Conservation (phyloP, 2,113 vertebrate genomes). For the Larimichthys crocea region DNA sequence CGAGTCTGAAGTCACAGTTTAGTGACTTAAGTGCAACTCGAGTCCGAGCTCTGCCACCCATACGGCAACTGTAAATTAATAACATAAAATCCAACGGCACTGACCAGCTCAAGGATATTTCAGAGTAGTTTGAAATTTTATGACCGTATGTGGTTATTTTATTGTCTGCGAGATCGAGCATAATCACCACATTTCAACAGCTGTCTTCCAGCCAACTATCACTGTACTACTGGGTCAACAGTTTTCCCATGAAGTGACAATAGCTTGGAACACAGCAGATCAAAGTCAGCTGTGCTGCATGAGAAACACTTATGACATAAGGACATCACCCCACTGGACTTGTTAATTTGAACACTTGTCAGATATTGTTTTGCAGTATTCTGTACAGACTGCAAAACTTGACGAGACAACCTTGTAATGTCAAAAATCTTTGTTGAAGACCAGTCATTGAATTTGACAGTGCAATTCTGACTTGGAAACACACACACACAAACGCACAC, state of each 20-base stretch:
- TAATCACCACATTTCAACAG: background rate
- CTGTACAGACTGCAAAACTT: background rate
- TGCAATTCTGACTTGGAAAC: background rate
- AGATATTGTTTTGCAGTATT: background rate
- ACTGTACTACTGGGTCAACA: background rate
- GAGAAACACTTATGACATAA: background rate
- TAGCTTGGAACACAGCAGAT: background rate
- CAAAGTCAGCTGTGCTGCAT: background rate
- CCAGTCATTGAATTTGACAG: background rate
- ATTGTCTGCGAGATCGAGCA: conserved; percentile 10
- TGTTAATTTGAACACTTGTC: conserved; percentile 23
- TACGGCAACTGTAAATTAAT: conserved; percentile 7
- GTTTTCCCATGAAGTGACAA: conserved; percentile 2
- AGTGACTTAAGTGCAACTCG: too few relatives aligned
- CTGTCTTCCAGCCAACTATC: background rate
- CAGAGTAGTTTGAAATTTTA: conserved; percentile 9
- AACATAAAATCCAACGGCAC: background rate
- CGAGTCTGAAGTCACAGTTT: too few relatives aligned
- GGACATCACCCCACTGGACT: background rate
- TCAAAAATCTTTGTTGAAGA: conserved; percentile 12
- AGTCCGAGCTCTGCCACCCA: too few relatives aligned
- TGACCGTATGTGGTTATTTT: conserved; percentile 6
- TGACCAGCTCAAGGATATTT: conserved; percentile 1
- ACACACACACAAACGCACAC: conserved; percentile 4
- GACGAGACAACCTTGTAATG: conserved; percentile 13